These are phyloP conservation scores for Erinaceus europaeus DNA, from an alignment of 2,113 vertebrate species.

Conservation along the genomic window DNA sequence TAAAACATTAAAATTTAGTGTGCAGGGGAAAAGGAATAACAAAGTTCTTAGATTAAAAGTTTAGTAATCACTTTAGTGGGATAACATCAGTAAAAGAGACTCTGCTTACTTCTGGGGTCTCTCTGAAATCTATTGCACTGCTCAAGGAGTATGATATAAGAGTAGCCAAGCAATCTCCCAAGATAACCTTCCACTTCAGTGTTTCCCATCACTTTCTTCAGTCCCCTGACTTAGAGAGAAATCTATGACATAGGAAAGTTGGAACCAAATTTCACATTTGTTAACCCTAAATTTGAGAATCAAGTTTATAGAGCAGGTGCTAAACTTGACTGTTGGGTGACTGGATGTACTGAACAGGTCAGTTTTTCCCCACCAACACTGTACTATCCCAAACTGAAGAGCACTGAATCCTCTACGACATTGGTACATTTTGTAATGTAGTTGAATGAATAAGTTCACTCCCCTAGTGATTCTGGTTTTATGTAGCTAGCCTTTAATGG, in stretches of 20 bases:
- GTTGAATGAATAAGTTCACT: neutral
- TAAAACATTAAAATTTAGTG: neutral
- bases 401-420: neutral
- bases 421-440: too few relatives aligned
- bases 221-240: neutral
- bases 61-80: neutral
- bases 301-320: too few relatives aligned
- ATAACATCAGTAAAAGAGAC: neutral
- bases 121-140: neutral
- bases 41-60: neutral
- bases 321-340: neutral
- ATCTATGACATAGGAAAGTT: neutral
- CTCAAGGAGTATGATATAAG: neutral
- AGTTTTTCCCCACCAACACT: neutral
- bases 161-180: neutral
- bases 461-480: neutral
- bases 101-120: neutral
- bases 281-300: neutral
- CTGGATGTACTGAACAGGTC: neutral
- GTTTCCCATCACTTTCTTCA: neutral
- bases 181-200: neutral
- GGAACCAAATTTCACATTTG: neutral
- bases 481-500: neutral
- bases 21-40: neutral
- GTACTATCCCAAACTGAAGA: neutral